Base-by-base conservation (phyloP, 2,797 vertebrate genomes). In the Coluber constrictor region DNA sequence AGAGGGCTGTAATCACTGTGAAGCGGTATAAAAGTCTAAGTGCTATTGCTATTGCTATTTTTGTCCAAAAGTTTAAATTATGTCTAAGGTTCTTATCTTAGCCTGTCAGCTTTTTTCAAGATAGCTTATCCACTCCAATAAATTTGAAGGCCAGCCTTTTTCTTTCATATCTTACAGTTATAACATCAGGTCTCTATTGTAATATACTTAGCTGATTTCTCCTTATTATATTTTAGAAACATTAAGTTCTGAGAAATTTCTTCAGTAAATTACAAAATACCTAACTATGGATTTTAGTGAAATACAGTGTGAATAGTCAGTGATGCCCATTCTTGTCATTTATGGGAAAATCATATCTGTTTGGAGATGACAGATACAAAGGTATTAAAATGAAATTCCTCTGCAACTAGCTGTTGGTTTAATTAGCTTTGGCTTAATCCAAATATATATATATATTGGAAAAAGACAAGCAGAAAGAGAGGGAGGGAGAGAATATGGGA, bases 361-460 rank as follows among this genome's bases (percentile, higher is more conserved):
- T 66, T 92, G 20, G 3, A 13, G n/a, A 86, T 90, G 90, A 56
- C 59, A 90, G 74, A 86, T 90, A 56, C 86, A 89, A 86, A 86
- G 16, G 92, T 60, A 93, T 93, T 93, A 93, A 90, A 29, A 70
- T 87, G 79, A 93, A 90, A 90, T 37, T 57, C 32, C 51, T 47
- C 32, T 90, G 9, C 32, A 86, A 51, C 25, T 56, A 86, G 59
- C 59, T 66, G 32, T 90, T 23, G 18, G 57, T 59, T 59, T 59
- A 59, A 59, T 18, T 20, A 6, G 57, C 18, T 59, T 92, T 89
- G 25, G 25, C n/a, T 54, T 56, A 90, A 66, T 90, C 59, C 88
- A 92, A 86, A 63, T 11, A 60, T 18, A 86, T 32, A 23, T 90
- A 92, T 57, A 7, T 87, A 61, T 57, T 93, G 59, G 23, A 60